phyloP scores from a whole-genome alignment of 2,797 vertebrate species.

The Dromococcyx pavoninus region DNA sequence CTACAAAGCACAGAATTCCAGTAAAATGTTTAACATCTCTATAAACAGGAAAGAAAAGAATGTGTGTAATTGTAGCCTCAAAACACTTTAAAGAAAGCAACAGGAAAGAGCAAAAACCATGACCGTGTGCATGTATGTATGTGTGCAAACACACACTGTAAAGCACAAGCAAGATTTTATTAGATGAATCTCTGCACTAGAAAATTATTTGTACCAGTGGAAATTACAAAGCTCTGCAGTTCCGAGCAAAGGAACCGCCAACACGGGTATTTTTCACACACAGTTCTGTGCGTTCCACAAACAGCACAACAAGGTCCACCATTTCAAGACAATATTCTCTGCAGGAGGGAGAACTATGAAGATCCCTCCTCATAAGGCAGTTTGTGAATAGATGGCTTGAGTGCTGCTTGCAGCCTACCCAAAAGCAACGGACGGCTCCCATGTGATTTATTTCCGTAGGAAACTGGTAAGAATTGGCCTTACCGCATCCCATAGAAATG shows the following conservation, averaged over 20 bases:
- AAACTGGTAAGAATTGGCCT: neutral
- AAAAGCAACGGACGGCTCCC: neutral
- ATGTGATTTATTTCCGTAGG: neutral
- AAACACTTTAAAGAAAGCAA: neutral
- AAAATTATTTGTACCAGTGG: neutral
- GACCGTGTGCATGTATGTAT: rapidly evolving
- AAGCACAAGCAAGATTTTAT: neutral
- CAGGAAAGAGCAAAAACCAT: neutral
- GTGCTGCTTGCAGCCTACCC: neutral
- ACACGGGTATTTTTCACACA: neutral
- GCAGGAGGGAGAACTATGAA: neutral
- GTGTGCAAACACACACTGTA: neutral
- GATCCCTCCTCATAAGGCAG: neutral
- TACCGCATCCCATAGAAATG: neutral
- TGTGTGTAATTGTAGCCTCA: neutral
- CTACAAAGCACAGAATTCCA: neutral
- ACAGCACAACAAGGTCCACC: rapidly evolving
- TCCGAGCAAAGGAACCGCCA: neutral
- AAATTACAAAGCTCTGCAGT: neutral
- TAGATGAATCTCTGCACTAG: neutral
- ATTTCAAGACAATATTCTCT: neutral
- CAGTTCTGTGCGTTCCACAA: neutral
- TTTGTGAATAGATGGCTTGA: neutral
- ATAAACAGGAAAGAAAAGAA: neutral
- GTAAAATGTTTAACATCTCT: neutral